phyloP scores from a whole-genome alignment of 2,113 vertebrate genomes.

The Cariama cristata region DNA sequence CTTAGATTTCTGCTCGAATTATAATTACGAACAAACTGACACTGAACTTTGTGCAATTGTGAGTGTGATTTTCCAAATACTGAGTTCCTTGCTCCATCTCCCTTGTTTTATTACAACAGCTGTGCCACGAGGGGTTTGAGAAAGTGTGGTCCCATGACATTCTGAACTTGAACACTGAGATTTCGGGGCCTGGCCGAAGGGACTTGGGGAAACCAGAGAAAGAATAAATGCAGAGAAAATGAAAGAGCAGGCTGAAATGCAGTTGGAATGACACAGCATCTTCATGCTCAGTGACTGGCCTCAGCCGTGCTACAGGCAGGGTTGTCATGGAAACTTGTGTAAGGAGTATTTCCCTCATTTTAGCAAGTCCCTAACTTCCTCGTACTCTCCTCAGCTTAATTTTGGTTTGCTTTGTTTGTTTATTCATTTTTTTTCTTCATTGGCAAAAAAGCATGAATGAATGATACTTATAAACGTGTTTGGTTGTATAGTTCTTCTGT shows the following conservation, averaged over 20 bases:
- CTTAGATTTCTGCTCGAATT: not conserved
- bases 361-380: not conserved
- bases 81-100: not conserved
- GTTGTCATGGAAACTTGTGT: constrained; percentile 63
- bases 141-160: not conserved
- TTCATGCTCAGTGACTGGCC: not conserved
- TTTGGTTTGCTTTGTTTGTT: not conserved
- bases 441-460: not conserved
- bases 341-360: not conserved
- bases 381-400: not conserved
- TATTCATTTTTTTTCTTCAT: not conserved
- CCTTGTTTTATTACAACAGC: not conserved
- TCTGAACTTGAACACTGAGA: not conserved
- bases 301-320: constrained; percentile 5
- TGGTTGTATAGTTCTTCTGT: not conserved
- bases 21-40: not conserved
- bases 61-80: not conserved
- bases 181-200: not conserved
- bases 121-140: rapidly evolving
- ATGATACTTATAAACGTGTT: not conserved
- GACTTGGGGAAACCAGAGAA: not conserved
- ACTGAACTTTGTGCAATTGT: not conserved
- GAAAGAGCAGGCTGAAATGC: not conserved
- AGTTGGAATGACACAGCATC: constrained; percentile 53
- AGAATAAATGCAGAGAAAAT: not conserved